These are phyloP conservation scores for Anas bernieri DNA, from an alignment of 2,797 vertebrate genomes.

Conservation along the genomic window DNA sequence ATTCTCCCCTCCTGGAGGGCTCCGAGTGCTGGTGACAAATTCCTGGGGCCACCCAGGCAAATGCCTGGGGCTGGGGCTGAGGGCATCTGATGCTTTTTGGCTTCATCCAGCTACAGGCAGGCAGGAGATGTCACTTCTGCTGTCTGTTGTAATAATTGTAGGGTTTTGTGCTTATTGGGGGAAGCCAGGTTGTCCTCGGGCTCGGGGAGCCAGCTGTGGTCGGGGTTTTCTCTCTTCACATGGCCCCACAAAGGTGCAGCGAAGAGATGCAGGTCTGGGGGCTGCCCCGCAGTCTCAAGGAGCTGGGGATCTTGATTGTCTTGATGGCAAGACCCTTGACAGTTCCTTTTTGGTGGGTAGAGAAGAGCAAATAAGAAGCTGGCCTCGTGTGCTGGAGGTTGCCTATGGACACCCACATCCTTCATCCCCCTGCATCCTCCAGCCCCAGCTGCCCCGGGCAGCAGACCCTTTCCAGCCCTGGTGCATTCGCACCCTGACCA, in stretches of 20 bases:
- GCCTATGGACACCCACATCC: not conserved
- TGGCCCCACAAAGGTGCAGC: not conserved
- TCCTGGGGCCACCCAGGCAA: fast-evolving
- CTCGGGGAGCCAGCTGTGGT: not conserved
- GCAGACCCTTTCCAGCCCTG: not conserved
- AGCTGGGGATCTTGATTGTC: not conserved
- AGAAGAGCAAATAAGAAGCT: not conserved
- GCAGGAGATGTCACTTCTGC: not conserved
- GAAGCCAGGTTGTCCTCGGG: not conserved
- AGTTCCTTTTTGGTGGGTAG: fast-evolving
- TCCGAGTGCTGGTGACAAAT: not conserved
- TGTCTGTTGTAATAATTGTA: not conserved
- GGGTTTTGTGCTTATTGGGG: not conserved
- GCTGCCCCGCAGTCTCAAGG: fast-evolving
- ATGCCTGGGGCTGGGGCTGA: not conserved
- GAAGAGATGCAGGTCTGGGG: not conserved
- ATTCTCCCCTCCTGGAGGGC: not conserved
- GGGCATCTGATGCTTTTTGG: not conserved
- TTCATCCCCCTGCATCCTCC: not conserved
- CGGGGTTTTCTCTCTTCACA: not conserved
- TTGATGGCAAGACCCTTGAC: not conserved
- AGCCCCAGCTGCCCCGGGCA: not conserved
- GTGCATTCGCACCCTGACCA: not conserved
- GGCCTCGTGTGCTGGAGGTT: not conserved
- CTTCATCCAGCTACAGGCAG: not conserved